Base-by-base conservation (phyloP, 2,888 invertebrate genomes). In the Scaptomyza tumidula region DNA sequence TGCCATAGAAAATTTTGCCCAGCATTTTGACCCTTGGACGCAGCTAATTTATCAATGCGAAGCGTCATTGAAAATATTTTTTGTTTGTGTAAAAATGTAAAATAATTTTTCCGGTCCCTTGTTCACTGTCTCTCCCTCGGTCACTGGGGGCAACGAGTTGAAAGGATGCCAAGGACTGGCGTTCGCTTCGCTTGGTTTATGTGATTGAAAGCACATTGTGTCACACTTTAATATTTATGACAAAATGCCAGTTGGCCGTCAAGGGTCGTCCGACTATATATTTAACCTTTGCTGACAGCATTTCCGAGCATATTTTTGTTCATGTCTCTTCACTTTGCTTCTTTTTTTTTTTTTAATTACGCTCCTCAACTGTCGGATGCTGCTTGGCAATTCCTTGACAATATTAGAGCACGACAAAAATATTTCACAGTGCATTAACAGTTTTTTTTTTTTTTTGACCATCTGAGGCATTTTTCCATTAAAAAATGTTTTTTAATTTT, bases 221-320 rank as follows among this genome's bases (percentile, higher is more conserved):
- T 67, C 70, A 61, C 68, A 77, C 77, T 87, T 86, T 75, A 81
- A 90, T 89, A 90, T 89, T 88, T 90, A 89, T 89, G 86, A 79
- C 86, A 89, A 79, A 78, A 78, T 80, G 78, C 73, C 88, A 79
- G 67, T 78, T 69, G 74, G 58, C 69, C 79, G 68, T 68, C 71
- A 46, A 48, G 44, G 39, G 19, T 41, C 43, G 41, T 53, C 41
- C 37, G 63, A 61, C 59, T 59, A 57, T 58, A 55, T 58, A 55
- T 64, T 75, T 65, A 60, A 58, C 49, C 66, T 64, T 43, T 56
- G 13, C 57, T 56, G 56, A 11, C 59, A 54, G 49, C 59, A 46
- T 37, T 66, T 54, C 54, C 56, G 24, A 48, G 39, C 56, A 31
- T 62, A 37, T 37, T 37, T 54, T n/a, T n/a, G 5, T 31, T 6